A percentile compares a stretch with the other conserved stretches of the same genome.
Evolutionary conservation across 1,140 invertebrate genomes (phyloP).

Genomic region (Euura lappo): DNA sequence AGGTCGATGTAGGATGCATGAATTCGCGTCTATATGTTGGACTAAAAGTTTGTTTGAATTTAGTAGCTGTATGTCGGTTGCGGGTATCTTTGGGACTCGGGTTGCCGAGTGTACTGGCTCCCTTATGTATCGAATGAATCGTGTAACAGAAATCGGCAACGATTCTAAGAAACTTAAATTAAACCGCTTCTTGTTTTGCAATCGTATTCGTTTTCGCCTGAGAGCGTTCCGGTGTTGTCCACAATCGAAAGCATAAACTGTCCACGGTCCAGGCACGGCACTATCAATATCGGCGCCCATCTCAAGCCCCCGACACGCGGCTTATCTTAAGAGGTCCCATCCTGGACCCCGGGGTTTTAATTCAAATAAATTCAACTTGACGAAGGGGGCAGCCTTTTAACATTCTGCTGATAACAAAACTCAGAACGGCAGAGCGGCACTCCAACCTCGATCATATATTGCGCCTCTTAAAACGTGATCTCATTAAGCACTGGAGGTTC

Average conservation of each 20-base stretch:
- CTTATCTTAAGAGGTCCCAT: constrained; percentile 46
- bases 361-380: constrained; percentile 61
- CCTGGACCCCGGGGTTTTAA: constrained; percentile 49
- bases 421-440: not conserved
- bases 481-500: not conserved
- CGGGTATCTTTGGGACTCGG: too few relatives aligned
- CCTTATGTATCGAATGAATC: too few relatives aligned
- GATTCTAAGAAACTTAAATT: constrained; percentile 50
- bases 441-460: not conserved
- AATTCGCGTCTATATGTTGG: too few relatives aligned
- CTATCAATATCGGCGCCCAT: constrained; percentile 12
- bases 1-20: too few relatives aligned
- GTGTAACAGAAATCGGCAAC: not conserved
- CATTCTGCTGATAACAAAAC: constrained; percentile 57
- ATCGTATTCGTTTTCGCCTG: constrained; percentile 40
- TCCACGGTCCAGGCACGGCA: constrained; percentile 36
- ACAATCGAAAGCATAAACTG: constrained; percentile 62
- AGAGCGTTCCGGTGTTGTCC: constrained; percentile 61
- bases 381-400: constrained; percentile 58
- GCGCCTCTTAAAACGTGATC: not conserved
- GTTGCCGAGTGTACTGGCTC: too few relatives aligned
- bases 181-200: constrained; percentile 47
- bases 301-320: constrained; percentile 21
- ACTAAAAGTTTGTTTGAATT: too few relatives aligned
- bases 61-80: too few relatives aligned